Conservation (phyloP, 2,888 invertebrate species). For the Monoplex corrugatus region DNA sequence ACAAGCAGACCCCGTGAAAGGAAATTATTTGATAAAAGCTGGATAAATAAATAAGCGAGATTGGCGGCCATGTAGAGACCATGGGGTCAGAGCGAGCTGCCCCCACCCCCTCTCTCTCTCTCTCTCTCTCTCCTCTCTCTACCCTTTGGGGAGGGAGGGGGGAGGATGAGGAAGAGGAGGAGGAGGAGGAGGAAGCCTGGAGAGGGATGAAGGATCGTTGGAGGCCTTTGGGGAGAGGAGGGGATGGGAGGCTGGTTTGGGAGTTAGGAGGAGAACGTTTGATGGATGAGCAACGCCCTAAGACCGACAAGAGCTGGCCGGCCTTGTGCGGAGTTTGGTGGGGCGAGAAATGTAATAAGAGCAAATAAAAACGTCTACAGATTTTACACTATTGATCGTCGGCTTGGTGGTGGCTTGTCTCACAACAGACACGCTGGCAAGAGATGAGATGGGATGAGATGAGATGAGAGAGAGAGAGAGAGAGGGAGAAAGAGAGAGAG, state of each 20-base stretch:
- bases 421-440: no score
- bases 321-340: slow-evolving; percentile 22
- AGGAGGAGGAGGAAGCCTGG: not conserved
- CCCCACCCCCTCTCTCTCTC: not conserved
- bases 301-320: slow-evolving; percentile 26
- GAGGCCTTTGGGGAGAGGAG: not conserved
- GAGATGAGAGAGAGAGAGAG: no score
- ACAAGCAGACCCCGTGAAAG: slow-evolving; percentile 69
- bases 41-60: slow-evolving; percentile 73
- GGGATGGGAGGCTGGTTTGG: not conserved
- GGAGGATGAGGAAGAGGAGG: not conserved
- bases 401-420: not conserved
- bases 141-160: not conserved
- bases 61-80: slow-evolving; percentile 53
- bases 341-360: slow-evolving; percentile 50
- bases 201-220: not conserved
- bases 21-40: slow-evolving; percentile 73
- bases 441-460: no score
- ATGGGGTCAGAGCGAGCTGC: slow-evolving; percentile 3
- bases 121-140: not conserved
- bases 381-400: slow-evolving; percentile 45
- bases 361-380: slow-evolving; percentile 51
- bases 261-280: not conserved
- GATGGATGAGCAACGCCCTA: slow-evolving; percentile 49
- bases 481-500: no score